A percentile compares a stretch with the other conserved stretches of the same genome.
These are phyloP conservation scores for Clostera curtula DNA, from an alignment of 2,888 invertebrate genomes.

Conservation along the genomic window DNA sequence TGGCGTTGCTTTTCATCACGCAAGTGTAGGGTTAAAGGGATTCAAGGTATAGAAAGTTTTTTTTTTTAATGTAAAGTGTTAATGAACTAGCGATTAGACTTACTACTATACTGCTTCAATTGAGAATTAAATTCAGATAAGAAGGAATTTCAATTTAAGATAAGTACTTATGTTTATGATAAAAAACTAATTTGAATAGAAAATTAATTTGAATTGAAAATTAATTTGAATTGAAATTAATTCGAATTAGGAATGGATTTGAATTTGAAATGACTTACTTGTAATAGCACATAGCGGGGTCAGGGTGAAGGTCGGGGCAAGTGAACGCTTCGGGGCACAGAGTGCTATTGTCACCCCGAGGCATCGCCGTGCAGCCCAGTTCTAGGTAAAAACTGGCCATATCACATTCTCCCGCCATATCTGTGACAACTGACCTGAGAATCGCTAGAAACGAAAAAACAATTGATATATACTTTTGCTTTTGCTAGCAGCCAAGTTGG, in stretches of 20 bases:
- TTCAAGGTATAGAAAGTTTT: no score
- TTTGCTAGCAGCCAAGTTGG: no score
- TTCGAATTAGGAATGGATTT: neutral
- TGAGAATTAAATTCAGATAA: no score
- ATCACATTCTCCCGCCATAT: constrained; percentile 51
- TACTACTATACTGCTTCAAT: no score
- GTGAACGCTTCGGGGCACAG: constrained; percentile 50
- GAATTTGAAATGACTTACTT: constrained; percentile 29
- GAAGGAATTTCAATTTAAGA: no score
- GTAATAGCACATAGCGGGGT: constrained; percentile 51
- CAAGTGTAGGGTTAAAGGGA: no score
- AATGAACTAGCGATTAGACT: no score
- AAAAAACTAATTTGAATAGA: no score
- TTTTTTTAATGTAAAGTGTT: no score
- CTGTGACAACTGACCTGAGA: constrained; percentile 26
- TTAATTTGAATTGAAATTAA: neutral
- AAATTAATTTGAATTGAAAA: no score
- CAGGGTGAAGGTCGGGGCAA: constrained; percentile 57
- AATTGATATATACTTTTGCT: neutral
- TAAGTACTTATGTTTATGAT: no score
- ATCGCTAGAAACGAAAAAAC: constrained; percentile 29
- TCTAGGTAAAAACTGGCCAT: constrained; percentile 56
- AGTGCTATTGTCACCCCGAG: constrained; percentile 30
- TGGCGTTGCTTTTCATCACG: no score
- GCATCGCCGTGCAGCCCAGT: constrained; percentile 47